Evolutionary conservation across 2,888 invertebrate genomes (phyloP), one percentile per base, ranked within the genome.

Genomic region (Lissonota sp.): DNA sequence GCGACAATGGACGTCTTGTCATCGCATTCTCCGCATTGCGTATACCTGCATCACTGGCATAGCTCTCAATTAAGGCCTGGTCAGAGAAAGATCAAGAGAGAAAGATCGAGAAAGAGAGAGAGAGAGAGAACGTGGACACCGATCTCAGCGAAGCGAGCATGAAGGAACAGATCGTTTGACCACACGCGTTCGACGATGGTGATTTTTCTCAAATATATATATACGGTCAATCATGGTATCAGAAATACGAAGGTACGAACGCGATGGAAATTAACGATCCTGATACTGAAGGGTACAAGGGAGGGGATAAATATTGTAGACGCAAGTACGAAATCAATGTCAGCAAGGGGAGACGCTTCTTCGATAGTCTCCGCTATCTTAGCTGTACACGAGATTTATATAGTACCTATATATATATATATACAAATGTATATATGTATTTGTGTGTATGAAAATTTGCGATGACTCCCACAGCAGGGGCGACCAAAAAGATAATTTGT

Each of bases 1-100:
- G 74, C 84, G 85, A 88, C 88, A 88, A 88, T 86, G 86, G 87
- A 75, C 87, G 85, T 86, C 88, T 87, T 88, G 88, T 89, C 88
- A 87, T 87, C 88, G 86, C 76, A 78, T 81, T 60, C 60, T 66
- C 40, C 64, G 53, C 66, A 70, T 78, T 81, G 83, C 82, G 82
- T 83, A 26, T 26, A 66, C 80, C 80, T 83, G 85, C 87, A 86
- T 88, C 84, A 81, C 87, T 84, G 85, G 84, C 87, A 85, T 86
- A 87, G 88, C 89, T 88, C 88, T 89, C 87, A 89, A 89, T 89
- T 88, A 89, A 71, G 81, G 49, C 60, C 40, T 39, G 40, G 49
- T 26, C 53, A 26, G 3, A 26, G 26, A 26, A 26, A 26, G 26
- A 26, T 26, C 26, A 26, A 26, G 26, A 26, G 26, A 26, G 26